phyloP scores from a whole-genome alignment of 2,113 vertebrate species.

The Diphyllodes magnificus region DNA sequence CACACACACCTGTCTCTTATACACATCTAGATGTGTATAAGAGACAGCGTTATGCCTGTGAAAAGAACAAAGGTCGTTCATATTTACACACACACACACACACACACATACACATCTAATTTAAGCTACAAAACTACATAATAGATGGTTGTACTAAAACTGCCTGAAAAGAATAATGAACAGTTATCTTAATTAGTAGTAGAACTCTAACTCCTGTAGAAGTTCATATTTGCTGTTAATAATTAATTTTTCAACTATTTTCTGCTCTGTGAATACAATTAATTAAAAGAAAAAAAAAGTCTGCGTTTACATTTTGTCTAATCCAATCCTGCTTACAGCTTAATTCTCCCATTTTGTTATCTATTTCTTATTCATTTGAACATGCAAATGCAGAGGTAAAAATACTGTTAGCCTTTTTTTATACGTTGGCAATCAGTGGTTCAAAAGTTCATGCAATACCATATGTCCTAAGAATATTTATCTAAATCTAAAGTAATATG shows the following conservation, averaged over 20 bases:
- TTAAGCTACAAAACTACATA: not conserved
- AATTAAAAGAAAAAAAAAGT: not conserved
- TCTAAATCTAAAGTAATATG: constrained; percentile 74
- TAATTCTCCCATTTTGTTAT: not conserved
- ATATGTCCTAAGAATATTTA: constrained; percentile 76
- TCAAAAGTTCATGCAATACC: constrained; percentile 74
- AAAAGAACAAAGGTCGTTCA: too few species aligned
- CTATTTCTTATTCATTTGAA: not conserved
- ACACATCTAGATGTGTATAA: too few species aligned
- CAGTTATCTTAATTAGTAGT: constrained; percentile 25
- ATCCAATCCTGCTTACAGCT: not conserved
- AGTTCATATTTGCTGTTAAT: constrained; percentile 37
- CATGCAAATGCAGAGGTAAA: constrained; percentile 32
- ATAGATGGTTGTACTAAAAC: constrained; percentile 22
- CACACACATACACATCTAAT: not conserved
- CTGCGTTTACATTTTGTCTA: not conserved
- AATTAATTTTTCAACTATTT: constrained; percentile 25
- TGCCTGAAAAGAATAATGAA: not conserved
- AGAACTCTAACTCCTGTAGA: constrained; percentile 31
- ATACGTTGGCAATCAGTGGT: constrained; percentile 52
- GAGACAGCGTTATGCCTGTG: too few species aligned
- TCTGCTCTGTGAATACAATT: constrained; percentile 3
- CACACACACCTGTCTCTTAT: too few species aligned
- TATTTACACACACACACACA: too few species aligned
- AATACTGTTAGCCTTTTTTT: constrained; percentile 15